Evolutionary conservation across 2,888 invertebrate species (phyloP), one percentile per base, ranked within the genome.

Genomic region (Tethea ocularis): DNA sequence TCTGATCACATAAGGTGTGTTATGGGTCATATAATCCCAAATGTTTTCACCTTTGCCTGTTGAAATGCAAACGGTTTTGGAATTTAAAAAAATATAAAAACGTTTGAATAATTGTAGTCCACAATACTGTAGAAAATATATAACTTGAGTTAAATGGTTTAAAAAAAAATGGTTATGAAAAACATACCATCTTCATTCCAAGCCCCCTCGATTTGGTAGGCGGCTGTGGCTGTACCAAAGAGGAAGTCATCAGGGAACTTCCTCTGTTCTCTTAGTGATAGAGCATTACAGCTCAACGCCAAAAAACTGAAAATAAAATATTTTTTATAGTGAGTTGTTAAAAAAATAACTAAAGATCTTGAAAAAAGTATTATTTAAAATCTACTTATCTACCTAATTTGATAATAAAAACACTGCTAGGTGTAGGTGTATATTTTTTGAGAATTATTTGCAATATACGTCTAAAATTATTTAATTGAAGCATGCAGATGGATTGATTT

Each of bases 151-250:
- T n/a, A n/a, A n/a, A n/a, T n/a, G n/a, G n/a, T n/a, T n/a, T n/a
- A n/a, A n/a, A n/a, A n/a, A n/a, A n/a, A n/a, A n/a, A n/a, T n/a
- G n/a, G n/a, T n/a, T n/a, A n/a, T n/a, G n/a, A n/a, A n/a, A n/a
- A n/a, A n/a, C 59, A 67, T 78, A 93, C 94, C 94, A 61, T 88
- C 91, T 71, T 75, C 84, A 71, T 94, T 85, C 93, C 93, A 94
- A 1, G 85, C 93, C 1, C 94, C 94, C 79, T 94, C 94, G 22
- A 94, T 80, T 81, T 94, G 94, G 71, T 94, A 93, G 15, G 94
- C 78, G 1, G 94, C 83, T 10, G 94, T 83, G 4, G 84, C 80
- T 33, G 78, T 69, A 7, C 85, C 85, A 51, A 85, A 83, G 33
- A 75, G 62, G 53, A 85, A 82, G 10, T 71, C 77, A 22, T 78